Evolutionary conservation across 1,140 invertebrate genomes (phyloP).

Genomic region (Bombus superbus): DNA sequence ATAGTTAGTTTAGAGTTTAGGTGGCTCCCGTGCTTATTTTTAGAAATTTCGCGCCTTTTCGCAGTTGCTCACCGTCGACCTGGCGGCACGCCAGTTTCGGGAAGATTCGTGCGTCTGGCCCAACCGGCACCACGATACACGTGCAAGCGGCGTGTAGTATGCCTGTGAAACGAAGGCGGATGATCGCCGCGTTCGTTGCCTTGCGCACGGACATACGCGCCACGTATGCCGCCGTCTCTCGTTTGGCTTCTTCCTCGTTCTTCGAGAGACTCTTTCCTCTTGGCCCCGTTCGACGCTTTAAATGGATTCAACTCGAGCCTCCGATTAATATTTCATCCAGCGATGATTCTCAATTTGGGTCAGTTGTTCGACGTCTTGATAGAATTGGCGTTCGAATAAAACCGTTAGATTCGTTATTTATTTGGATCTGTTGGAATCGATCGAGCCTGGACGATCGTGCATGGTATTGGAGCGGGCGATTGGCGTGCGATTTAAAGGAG

Average conservation of each 20-base stretch:
- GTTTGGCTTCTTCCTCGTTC: slow-evolving; percentile 64
- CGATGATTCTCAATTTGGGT: neutral
- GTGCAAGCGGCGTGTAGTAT: slow-evolving; percentile 29
- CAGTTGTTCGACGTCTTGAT: too few relatives aligned
- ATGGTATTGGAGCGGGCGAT: neutral
- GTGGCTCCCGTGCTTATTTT: slow-evolving; percentile 49
- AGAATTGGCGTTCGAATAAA: too few relatives aligned
- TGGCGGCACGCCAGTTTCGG: slow-evolving; percentile 55
- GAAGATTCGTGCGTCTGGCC: slow-evolving; percentile 46
- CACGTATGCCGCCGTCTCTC: slow-evolving; percentile 13
- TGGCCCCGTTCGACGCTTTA: slow-evolving; percentile 51
- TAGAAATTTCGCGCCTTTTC: slow-evolving; percentile 69
- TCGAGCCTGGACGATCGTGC: neutral
- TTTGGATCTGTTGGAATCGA: too few relatives aligned
- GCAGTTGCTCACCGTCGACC: slow-evolving; percentile 31
- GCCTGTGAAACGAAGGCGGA: neutral
- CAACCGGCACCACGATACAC: slow-evolving; percentile 31
- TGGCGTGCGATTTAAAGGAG: neutral
- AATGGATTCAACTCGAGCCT: slow-evolving; percentile 15
- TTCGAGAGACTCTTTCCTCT: slow-evolving; percentile 54
- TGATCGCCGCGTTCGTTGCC: slow-evolving; percentile 20
- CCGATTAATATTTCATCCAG: neutral
- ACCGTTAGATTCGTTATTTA: too few relatives aligned
- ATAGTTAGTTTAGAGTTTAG: slow-evolving; percentile 39
- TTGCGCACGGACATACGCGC: slow-evolving; percentile 26